Evolutionary conservation across 2,113 vertebrate genomes (phyloP).

Genomic region (Platycercus adscitus): DNA sequence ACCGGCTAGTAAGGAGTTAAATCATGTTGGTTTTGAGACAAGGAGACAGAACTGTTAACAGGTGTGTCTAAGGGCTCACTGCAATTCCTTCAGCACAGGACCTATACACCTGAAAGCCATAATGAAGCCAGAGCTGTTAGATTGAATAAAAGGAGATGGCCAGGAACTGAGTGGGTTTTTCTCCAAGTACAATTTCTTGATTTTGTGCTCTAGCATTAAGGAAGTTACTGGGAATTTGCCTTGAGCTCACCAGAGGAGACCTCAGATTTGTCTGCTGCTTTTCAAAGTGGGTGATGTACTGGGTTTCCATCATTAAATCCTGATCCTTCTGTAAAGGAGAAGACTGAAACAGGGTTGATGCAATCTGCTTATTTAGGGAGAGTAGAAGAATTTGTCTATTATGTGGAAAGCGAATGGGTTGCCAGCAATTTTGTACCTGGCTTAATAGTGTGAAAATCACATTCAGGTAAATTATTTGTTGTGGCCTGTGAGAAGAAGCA

Average conservation of each 20-base stretch:
- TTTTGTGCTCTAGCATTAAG: rapidly evolving
- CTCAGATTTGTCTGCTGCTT: background rate
- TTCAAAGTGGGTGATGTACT: rapidly evolving
- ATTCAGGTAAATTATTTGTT: background rate
- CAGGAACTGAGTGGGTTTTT: rapidly evolving
- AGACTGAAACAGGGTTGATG: background rate
- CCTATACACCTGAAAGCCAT: background rate
- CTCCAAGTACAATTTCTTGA: rapidly evolving
- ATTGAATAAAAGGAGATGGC: background rate
- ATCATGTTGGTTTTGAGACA: background rate
- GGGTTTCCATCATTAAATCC: background rate
- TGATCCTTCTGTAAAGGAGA: background rate
- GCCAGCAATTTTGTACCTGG: rapidly evolving
- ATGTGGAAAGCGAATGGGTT: background rate
- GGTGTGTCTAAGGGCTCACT: background rate
- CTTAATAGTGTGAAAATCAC: background rate
- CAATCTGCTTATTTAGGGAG: background rate
- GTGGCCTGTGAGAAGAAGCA: background rate
- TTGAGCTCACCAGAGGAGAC: rapidly evolving
- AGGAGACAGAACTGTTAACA: background rate
- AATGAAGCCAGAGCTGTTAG: rapidly evolving
- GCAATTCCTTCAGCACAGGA: background rate
- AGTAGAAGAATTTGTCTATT: background rate
- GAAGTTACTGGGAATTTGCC: background rate
- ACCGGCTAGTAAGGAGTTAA: background rate